These are phyloP conservation scores for Amaurobius ferox DNA, from an alignment of 2,888 invertebrate species.

Conservation along the genomic window DNA sequence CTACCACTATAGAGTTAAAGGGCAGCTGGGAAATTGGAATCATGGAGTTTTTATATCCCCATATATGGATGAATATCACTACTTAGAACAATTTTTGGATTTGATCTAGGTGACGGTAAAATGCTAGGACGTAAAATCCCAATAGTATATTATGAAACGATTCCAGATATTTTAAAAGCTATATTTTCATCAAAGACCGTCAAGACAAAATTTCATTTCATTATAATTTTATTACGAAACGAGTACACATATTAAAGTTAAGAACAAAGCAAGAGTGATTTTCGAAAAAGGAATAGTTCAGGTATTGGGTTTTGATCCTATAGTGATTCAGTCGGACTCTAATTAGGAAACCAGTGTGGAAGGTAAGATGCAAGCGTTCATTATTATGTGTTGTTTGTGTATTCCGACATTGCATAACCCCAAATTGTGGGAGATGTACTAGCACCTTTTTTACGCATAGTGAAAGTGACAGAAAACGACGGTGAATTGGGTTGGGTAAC, in stretches of 20 bases:
- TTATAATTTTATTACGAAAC: constrained; percentile 7
- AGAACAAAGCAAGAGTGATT: neutral
- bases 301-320: neutral
- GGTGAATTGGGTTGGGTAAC: neutral
- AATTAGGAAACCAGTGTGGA: neutral
- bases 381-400: neutral
- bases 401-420: neutral
- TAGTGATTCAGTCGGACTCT: neutral
- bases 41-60: no score
- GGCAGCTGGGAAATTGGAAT: no score
- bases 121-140: no score
- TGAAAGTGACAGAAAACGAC: neutral
- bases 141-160: constrained; percentile 33
- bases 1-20: neutral
- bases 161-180: constrained; percentile 26
- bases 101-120: no score
- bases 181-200: neutral
- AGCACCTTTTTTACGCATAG: no score
- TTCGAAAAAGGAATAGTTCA: neutral
- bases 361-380: neutral
- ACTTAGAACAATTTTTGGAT: no score
- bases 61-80: no score
- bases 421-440: no score
- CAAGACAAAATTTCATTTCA: neutral
- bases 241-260: neutral